Evolutionary conservation across 2,888 invertebrate species (phyloP), one percentile per base, ranked within the genome.

Genomic region (Polia nebulosa): DNA sequence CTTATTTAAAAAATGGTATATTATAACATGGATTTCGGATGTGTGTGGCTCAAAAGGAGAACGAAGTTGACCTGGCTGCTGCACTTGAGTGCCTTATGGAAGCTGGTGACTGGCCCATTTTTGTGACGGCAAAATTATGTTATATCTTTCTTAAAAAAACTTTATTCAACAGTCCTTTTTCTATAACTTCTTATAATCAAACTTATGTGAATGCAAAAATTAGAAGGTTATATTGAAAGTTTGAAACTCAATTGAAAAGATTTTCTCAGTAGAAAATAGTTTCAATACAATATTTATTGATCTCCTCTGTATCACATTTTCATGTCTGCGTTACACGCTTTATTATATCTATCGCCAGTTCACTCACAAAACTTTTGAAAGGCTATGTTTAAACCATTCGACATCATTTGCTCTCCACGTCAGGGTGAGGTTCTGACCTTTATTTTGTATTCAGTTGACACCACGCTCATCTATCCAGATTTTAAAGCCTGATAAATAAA

Each of bases 251-350:
- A 41, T 39, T 39, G 17, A 41, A 41, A 34, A 25, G 0, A 68
- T 56, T 25, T 66, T 52, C 13, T 39, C 22, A 63, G 22, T 11
- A 29, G 15, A 47, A 0, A 27, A 52, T 2, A 34, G 27, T 63
- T 47, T 25, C 1, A 51, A 20, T 66, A 13, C 3, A 11, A 41
- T 41, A 32, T 55, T n/a, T 53, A 65, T 32, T 67, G 34, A 4
- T n/a, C 27, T 36, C 9, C 13, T 52, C 29, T 36, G 3, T 29
- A 0, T 32, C 20, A 27, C 17, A 0, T 13, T n/a, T 44, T 3
- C 34, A 27, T 25, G n/a, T n/a, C 49, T 34, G 9, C 20, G 13
- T 15, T 15, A 34, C 34, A 25, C 13, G 0, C 7, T 32, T 17
- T 3, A 17, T 32, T 13, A 41, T 17, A 25, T 13, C n/a, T 17